Conservation (phyloP, 2,888 invertebrate genomes). For the Unio pictorum region DNA sequence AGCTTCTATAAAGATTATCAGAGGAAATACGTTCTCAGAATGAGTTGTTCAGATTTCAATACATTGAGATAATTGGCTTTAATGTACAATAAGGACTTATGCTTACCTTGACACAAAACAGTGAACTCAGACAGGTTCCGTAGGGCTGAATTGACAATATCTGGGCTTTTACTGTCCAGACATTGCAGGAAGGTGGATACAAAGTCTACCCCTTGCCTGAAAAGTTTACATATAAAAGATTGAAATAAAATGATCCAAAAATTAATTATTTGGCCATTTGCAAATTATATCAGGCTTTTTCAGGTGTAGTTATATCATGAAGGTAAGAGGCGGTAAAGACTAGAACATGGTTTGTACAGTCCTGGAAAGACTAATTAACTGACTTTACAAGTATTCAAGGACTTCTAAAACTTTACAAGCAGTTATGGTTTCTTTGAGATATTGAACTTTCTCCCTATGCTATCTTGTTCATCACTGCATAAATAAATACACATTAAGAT, state of each 20-base stretch:
- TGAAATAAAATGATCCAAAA: background rate
- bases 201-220: constrained; percentile 75
- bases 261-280: background rate
- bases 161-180: constrained; percentile 84
- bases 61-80: too few species aligned
- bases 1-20: too few species aligned
- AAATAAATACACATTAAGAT: too few species aligned
- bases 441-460: background rate
- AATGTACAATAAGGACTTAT: too few species aligned
- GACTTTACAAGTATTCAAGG: background rate
- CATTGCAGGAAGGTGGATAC: constrained; percentile 86
- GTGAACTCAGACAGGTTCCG: constrained; percentile 88
- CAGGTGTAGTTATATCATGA: too few species aligned
- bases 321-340: too few species aligned
- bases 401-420: background rate
- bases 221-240: constrained; percentile 17
- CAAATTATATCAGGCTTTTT: too few species aligned
- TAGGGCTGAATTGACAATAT: constrained; percentile 84
- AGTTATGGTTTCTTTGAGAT: background rate
- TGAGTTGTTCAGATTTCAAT: too few species aligned
- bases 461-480: too few species aligned
- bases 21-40: too few species aligned
- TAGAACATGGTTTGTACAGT: too few species aligned
- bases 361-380: too few species aligned
- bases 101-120: constrained; percentile 75